Conservation (phyloP, 2,113 vertebrate species). For the Peucedramus taeniatus region DNA sequence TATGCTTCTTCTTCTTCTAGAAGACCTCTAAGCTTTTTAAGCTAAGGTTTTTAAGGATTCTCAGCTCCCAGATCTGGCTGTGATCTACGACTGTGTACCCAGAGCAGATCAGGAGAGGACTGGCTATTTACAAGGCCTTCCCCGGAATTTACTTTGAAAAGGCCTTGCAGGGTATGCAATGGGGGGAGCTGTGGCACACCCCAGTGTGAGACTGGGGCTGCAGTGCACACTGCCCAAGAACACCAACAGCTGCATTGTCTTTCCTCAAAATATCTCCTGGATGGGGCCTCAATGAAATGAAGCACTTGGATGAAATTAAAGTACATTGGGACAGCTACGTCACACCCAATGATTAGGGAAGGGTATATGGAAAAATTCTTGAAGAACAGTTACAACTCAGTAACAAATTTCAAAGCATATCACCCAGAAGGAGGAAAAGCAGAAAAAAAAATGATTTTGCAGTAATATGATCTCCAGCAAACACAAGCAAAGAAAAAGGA, state of each 20-base stretch:
- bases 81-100: background rate
- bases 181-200: accelerated
- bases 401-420: background rate
- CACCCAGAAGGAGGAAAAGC: background rate
- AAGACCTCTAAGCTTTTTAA: background rate
- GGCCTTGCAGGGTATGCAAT: no score
- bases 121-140: background rate
- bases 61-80: background rate
- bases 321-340: background rate
- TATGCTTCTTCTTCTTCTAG: no score
- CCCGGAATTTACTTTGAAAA: background rate
- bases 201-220: accelerated
- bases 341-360: background rate
- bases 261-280: background rate
- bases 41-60: background rate
- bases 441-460: background rate
- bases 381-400: background rate
- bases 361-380: background rate
- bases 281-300: background rate
- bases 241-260: background rate
- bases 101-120: background rate
- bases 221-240: background rate
- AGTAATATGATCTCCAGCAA: background rate
- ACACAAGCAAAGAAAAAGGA: background rate
- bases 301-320: background rate